phyloP scores from a whole-genome alignment of 2,888 invertebrate species.

The Amaurobius ferox region DNA sequence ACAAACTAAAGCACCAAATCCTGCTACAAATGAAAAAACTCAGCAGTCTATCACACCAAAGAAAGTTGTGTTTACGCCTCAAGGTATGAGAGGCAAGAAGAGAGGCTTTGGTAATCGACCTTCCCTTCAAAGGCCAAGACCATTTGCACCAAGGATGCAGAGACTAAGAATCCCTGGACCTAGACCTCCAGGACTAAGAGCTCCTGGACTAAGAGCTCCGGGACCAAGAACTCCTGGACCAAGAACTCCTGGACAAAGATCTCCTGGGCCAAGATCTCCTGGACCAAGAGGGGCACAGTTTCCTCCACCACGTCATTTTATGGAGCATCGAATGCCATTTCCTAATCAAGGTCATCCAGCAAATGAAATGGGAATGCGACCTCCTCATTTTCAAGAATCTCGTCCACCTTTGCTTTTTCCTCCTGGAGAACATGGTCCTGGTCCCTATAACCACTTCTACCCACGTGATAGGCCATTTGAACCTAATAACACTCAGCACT shows the following conservation, averaged over 20 bases:
- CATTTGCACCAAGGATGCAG: not conserved
- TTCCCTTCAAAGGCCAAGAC: not conserved
- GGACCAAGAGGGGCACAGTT: constrained; percentile 34
- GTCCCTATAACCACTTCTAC: constrained; percentile 32
- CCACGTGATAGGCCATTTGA: constrained; percentile 15
- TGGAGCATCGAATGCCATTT: constrained; percentile 34
- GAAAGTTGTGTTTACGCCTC: not conserved
- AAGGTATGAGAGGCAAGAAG: not conserved
- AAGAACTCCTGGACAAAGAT: not conserved
- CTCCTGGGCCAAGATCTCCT: not conserved
- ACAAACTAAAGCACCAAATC: not conserved
- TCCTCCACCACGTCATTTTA: constrained; percentile 11
- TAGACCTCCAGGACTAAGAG: constrained; percentile 18
- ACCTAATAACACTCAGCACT: constrained; percentile 27
- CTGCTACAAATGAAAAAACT: not conserved
- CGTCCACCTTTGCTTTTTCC: constrained; percentile 27
- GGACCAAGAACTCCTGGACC: too few species aligned
- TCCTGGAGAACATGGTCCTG: constrained; percentile 15
- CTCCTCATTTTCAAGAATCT: constrained; percentile 14
- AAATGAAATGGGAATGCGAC: constrained; percentile 21
- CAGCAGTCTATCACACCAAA: not conserved
- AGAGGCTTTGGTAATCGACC: not conserved
- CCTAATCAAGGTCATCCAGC: constrained; percentile 15
- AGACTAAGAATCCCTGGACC: not conserved
- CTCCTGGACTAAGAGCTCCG: constrained; percentile 12